These are phyloP conservation scores for Alosa alosa DNA, from an alignment of 2,113 vertebrate species.

Conservation along the genomic window DNA sequence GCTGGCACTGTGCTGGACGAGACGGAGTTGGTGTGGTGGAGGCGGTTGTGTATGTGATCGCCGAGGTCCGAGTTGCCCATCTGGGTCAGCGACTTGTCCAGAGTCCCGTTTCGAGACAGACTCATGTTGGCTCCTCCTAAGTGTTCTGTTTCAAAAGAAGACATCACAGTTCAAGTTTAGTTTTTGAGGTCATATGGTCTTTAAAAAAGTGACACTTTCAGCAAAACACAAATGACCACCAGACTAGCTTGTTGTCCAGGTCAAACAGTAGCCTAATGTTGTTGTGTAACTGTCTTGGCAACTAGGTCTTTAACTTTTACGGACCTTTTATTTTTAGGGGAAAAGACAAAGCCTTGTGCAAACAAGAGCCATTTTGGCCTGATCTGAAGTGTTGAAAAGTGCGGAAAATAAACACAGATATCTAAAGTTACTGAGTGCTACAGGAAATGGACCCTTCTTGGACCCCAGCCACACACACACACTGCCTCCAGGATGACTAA, in stretches of 20 bases:
- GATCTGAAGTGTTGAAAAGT: conserved; percentile 38
- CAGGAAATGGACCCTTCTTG: conserved; percentile 63
- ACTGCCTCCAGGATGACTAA: conserved; percentile 51
- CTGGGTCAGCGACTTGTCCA: conserved; percentile 63
- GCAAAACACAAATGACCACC: not conserved
- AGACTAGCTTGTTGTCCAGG: not conserved
- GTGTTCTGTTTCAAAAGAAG: not conserved
- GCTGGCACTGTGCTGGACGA: conserved; percentile 41
- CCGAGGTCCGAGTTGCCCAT: conserved; percentile 46
- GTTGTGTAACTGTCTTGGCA: not conserved
- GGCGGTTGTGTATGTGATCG: conserved; percentile 37
- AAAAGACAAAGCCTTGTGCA: not conserved
- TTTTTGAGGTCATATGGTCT: not conserved
- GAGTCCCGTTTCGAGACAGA: conserved; percentile 65
- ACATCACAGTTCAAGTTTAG: not conserved
- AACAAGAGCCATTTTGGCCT: not conserved
- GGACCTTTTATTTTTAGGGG: not conserved
- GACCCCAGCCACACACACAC: conserved; percentile 38
- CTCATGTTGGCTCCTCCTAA: conserved; percentile 60
- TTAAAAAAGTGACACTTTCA: not conserved
- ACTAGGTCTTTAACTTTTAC: not conserved
- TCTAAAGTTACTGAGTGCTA: conserved; percentile 46
- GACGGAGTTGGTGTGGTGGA: conserved; percentile 42
- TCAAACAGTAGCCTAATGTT: not conserved
- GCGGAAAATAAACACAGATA: conserved; percentile 62